Conservation (phyloP, 2,888 invertebrate genomes). For the Nipponacmea schrenckii region DNA sequence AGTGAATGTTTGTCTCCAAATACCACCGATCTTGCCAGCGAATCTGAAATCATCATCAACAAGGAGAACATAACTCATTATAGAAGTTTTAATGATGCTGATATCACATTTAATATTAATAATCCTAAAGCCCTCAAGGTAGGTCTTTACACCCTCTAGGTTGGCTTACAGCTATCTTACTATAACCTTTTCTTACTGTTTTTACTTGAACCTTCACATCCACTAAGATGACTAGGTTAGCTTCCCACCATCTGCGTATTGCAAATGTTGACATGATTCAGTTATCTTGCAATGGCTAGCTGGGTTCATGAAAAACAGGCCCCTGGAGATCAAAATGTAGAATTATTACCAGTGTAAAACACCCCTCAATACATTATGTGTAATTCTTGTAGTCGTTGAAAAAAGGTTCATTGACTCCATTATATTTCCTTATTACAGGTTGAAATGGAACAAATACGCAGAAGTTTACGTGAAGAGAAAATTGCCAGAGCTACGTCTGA, state of each 20-base stretch:
- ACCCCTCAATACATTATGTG: no score
- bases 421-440: conserved; percentile 41
- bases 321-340: no score
- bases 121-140: conserved; percentile 41
- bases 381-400: no score
- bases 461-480: conserved; percentile 57
- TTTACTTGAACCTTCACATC: neutral
- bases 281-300: no score
- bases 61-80: no score
- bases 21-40: neutral
- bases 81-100: conserved; percentile 33
- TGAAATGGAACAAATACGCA: conserved; percentile 59
- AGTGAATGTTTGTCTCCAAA: conserved; percentile 31
- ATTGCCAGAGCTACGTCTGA: conserved; percentile 54
- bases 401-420: no score
- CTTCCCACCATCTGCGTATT: no score
- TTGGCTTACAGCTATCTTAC: neutral
- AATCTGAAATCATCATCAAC: conserved; percentile 12
- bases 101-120: conserved; percentile 42
- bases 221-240: neutral
- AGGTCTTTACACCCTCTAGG: neutral
- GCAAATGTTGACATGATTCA: no score
- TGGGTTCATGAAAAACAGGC: no score
- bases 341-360: no score
- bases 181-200: no score